Evolutionary conservation across 1,140 invertebrate species (phyloP).

Genomic region (Mercenaria mercenaria): DNA sequence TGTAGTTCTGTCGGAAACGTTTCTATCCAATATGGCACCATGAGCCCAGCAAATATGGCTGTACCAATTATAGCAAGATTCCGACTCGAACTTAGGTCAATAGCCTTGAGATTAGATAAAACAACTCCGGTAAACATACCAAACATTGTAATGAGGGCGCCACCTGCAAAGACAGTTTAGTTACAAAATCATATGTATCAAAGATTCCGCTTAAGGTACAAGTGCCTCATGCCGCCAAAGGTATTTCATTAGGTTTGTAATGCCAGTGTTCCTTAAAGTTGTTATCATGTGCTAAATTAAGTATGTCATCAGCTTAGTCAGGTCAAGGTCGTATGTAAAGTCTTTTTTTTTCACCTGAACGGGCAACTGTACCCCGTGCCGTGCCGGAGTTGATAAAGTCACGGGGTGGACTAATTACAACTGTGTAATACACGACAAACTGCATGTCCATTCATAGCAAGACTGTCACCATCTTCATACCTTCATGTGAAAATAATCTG

Average conservation of each 20-base stretch:
- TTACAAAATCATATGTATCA: not conserved
- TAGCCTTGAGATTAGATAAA: constrained; percentile 89
- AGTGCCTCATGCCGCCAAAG: not conserved
- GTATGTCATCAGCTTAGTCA: too few species aligned
- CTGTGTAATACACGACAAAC: too few species aligned
- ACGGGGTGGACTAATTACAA: too few species aligned
- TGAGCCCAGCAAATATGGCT: constrained; percentile 93
- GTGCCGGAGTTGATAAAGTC: too few species aligned
- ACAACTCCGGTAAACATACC: constrained; percentile 86
- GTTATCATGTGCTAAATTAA: too few species aligned
- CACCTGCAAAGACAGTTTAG: not conserved
- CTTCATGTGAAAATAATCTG: too few species aligned
- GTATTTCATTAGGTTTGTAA: not conserved
- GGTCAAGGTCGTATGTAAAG: too few species aligned
- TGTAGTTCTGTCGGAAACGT: constrained; percentile 89
- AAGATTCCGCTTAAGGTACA: not conserved
- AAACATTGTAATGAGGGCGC: constrained; percentile 9
- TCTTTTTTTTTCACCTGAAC: too few species aligned
- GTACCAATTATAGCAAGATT: constrained; percentile 96
- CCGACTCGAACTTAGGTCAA: constrained; percentile 92
- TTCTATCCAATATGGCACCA: constrained; percentile 90
- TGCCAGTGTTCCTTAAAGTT: too few species aligned
- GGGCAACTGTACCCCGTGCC: too few species aligned
- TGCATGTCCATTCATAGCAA: too few species aligned
- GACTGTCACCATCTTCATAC: too few species aligned